Conservation (phyloP, 2,888 invertebrate genomes). For the Volucella bombylans region DNA sequence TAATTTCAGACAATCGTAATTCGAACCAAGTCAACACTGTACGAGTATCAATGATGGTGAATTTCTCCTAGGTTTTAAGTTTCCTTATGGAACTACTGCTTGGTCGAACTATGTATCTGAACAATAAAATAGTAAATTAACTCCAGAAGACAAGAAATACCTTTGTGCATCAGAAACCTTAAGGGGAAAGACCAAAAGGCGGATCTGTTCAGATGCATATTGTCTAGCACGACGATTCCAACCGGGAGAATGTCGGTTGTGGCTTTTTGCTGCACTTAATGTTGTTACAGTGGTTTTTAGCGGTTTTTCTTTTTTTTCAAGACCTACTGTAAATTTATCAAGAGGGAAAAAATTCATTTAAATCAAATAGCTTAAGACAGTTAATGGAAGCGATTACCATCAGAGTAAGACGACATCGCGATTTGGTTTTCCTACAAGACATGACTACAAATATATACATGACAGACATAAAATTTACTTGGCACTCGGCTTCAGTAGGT, state of each 20-base stretch:
- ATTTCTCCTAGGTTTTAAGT: conserved; percentile 50
- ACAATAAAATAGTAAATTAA: conserved; percentile 60
- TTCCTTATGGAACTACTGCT: conserved; percentile 27
- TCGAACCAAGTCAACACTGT: conserved; percentile 54
- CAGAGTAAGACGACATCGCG: conserved; percentile 63
- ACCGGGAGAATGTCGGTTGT: conserved; percentile 48
- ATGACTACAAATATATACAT: not conserved
- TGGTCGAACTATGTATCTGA: conserved; percentile 6
- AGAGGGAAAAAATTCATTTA: conserved; percentile 24
- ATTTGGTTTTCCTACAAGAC: conserved; percentile 23
- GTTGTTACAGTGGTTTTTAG: conserved; percentile 26
- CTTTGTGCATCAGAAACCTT: conserved; percentile 19
- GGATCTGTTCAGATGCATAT: conserved; percentile 39
- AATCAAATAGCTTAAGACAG: conserved; percentile 17
- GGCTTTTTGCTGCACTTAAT: conserved; percentile 58
- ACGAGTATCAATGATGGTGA: conserved; percentile 28
- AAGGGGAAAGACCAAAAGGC: conserved; percentile 40
- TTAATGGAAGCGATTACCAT: conserved; percentile 45
- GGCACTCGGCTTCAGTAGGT: conserved; percentile 18
- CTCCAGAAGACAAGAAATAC: conserved; percentile 52
- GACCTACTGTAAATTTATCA: conserved; percentile 41
- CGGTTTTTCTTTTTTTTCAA: conserved; percentile 29
- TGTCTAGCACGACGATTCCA: conserved; percentile 55
- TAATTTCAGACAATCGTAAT: conserved; percentile 61
- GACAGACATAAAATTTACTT: conserved; percentile 14